These are phyloP conservation scores for Coremacera marginata DNA, from an alignment of 2,888 invertebrate genomes.

Conservation along the genomic window DNA sequence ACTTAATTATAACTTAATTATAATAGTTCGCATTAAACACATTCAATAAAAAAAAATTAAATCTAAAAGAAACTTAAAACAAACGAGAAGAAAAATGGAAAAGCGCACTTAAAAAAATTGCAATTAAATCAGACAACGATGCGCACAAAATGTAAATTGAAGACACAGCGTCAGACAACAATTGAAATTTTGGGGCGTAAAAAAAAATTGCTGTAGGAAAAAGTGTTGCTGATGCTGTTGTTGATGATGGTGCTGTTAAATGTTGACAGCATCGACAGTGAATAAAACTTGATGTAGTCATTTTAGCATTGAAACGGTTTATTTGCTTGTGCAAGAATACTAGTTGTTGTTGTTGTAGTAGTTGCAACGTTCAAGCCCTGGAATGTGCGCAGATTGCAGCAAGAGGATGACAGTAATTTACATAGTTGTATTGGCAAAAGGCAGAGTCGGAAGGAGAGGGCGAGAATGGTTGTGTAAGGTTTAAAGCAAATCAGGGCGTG, in stretches of 20 bases:
- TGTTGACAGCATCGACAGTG: not conserved
- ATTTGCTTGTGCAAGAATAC: not conserved
- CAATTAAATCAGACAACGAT: conserved; percentile 18
- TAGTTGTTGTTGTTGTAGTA: not conserved
- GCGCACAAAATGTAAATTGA: conserved; percentile 18
- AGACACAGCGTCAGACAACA: conserved; percentile 4
- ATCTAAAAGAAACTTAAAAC: not conserved
- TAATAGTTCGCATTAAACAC: too few relatives aligned
- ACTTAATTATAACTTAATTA: too few relatives aligned
- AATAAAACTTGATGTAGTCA: not conserved
- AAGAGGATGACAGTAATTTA: conserved; percentile 7
- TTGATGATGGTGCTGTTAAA: not conserved
- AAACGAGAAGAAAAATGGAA: not conserved
- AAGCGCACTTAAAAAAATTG: not conserved
- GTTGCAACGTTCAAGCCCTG: not conserved
- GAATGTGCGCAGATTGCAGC: conserved; percentile 23
- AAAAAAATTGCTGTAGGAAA: not conserved
- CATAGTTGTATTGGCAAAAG: not conserved
- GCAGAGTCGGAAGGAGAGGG: not conserved
- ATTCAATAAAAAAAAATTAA: too few relatives aligned
- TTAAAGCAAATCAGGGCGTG: too few relatives aligned
- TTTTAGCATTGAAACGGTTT: not conserved
- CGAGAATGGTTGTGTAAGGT: too few relatives aligned
- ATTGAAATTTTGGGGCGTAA: not conserved
- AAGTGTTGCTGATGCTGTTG: not conserved